Evolutionary conservation across 2,797 vertebrate species (phyloP), one percentile per base, ranked within the genome.

Genomic region (Bovichtus diacanthus): DNA sequence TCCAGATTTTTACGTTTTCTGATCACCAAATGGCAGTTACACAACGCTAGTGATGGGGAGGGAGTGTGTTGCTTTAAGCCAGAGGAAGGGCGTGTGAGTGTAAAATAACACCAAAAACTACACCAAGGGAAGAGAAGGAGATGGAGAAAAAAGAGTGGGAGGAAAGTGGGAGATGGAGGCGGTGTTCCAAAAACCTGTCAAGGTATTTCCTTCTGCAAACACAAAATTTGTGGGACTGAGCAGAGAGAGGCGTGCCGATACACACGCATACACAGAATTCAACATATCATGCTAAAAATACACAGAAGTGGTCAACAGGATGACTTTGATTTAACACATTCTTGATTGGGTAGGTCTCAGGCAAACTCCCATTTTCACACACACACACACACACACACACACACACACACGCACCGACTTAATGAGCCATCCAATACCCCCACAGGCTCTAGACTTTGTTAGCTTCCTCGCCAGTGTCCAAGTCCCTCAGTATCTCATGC

Each of bases 191-290:
- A 92, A 92, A 92, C 77, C 90, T 94, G 93, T 94, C 91, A 92
- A 93, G 88, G 90, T 91, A 94, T 92, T 94, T 94, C 93, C 93
- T 91, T 94, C 69, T 90, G 79, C 77, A 94, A 94, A 94, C 89
- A 94, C 69, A 69, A 58, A 75, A 74, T 80, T 77, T 85, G 84
- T 70, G 87, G 76, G 75, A 73, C 82, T 76, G 62, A 61, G 70
- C 51, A 72, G 70, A 70, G 59, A 31, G 75, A 77, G 71, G 54
- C 29, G 29, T 53, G 76, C 56, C 56, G 38, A 81, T 27, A 59
- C 55, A 67, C 72, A 81, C 54, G 55, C 66, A 75, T 10, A 58
- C n/a, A 58, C 59, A 56, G 53, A 70, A 85, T 78, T 43, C 46
- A 78, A 80, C 55, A 29, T 41, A 64, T 74, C 62, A 54, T 13